phyloP scores from a whole-genome alignment of 2,113 vertebrate species.

The Okapia johnstoni region DNA sequence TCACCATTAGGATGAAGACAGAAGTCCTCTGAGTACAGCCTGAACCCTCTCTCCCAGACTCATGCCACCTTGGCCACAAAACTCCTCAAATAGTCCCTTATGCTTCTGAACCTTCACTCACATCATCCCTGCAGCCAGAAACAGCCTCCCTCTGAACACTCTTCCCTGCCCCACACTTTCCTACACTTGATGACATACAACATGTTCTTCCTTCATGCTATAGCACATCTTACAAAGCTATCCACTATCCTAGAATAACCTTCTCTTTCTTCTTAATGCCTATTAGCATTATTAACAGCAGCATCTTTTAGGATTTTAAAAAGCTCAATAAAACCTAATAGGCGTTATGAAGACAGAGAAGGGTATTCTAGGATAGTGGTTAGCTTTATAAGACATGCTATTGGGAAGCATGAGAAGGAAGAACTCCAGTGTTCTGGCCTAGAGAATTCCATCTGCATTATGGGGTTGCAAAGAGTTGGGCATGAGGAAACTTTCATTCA shows the following conservation, averaged over 20 bases:
- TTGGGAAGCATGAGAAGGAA: no score
- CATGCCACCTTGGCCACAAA: background rate
- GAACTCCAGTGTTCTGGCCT: background rate
- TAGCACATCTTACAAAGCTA: background rate
- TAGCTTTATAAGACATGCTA: background rate
- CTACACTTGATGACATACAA: background rate
- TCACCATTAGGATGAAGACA: background rate
- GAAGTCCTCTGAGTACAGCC: background rate
- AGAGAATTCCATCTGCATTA: background rate
- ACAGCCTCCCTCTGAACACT: background rate
- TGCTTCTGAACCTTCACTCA: background rate
- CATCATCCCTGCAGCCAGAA: background rate
- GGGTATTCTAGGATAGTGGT: background rate
- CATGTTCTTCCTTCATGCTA: background rate
- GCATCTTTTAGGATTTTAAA: background rate
- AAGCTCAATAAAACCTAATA: background rate
- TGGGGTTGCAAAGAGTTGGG: background rate
- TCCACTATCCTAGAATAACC: background rate
- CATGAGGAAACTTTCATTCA: background rate
- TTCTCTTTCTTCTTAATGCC: background rate
- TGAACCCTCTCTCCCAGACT: background rate
- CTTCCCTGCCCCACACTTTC: background rate
- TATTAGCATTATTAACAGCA: background rate
- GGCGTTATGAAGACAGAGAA: background rate
- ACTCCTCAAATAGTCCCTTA: background rate